Percentiles rank a stretch among this genome's conserved stretches.
phyloP scores from a whole-genome alignment of 2,797 vertebrate genomes.

The Phylloscopus collybita region DNA sequence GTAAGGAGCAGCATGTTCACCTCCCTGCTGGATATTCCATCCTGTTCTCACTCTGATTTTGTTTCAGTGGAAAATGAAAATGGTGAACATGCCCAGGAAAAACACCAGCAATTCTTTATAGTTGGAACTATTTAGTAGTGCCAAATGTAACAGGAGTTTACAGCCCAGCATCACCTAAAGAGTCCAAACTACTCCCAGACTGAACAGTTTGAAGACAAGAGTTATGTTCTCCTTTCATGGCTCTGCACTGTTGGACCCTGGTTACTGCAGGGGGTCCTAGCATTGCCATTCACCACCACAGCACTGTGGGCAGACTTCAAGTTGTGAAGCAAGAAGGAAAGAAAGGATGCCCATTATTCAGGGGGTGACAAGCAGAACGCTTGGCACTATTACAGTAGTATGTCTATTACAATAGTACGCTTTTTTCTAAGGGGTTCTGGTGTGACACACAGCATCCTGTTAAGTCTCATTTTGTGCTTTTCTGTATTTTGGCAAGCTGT shows the following conservation, averaged over 20 bases:
- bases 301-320: background rate
- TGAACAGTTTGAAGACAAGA: background rate
- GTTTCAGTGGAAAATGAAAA: background rate
- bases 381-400: background rate
- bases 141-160: background rate
- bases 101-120: background rate
- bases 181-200: background rate
- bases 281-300: background rate
- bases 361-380: background rate
- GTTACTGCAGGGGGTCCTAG: background rate
- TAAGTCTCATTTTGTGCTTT: background rate
- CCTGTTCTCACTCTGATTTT: background rate
- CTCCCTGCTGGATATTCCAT: background rate
- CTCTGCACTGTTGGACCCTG: background rate
- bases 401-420: background rate
- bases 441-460: background rate
- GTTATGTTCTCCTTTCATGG: background rate
- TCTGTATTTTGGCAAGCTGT: background rate
- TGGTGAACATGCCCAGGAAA: background rate
- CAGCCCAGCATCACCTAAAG: background rate
- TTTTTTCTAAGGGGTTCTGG: background rate
- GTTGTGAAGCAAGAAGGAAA: background rate
- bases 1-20: background rate
- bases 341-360: background rate
- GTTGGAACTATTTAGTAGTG: background rate